A percentile compares a stretch with the other conserved stretches of the same genome.
These are phyloP conservation scores for Podarcis raffonei DNA, from an alignment of 2,113 vertebrate species.

Conservation along the genomic window DNA sequence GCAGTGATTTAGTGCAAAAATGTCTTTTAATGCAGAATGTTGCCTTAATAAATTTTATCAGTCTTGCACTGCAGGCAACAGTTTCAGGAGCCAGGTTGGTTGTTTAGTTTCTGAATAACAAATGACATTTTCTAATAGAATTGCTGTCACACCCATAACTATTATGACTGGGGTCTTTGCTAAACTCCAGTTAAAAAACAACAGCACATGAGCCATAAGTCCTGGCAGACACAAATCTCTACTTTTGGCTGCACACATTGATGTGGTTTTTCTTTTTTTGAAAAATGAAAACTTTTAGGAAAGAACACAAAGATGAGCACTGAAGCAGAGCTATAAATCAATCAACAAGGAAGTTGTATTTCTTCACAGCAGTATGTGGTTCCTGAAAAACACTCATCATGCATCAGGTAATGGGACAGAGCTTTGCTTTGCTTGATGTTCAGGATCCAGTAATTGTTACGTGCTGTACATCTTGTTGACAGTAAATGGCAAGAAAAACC, in stretches of 20 bases:
- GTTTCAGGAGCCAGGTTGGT: background rate
- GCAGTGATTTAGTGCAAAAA: background rate
- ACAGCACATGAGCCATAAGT: background rate
- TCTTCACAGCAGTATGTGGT: background rate
- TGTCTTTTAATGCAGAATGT: background rate
- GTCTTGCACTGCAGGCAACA: background rate
- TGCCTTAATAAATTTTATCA: background rate
- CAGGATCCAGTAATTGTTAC: background rate
- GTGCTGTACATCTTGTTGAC: background rate
- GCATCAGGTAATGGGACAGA: background rate
- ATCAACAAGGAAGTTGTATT: background rate
- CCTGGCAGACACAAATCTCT: background rate
- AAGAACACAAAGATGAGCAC: background rate
- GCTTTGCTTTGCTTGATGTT: background rate
- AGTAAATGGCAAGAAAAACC: slow-evolving; percentile 18
- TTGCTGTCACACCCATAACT: background rate
- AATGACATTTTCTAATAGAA: background rate
- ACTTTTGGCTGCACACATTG: background rate
- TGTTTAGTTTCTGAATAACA: slow-evolving; percentile 15
- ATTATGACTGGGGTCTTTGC: background rate
- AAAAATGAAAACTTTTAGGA: background rate
- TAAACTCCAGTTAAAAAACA: background rate
- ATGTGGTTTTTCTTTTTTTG: background rate
- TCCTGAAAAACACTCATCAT: background rate
- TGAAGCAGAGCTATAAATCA: background rate